Evolutionary conservation across 2,797 vertebrate species (phyloP), one percentile per base, ranked within the genome.

Genomic region (Epinephelus coioides): DNA sequence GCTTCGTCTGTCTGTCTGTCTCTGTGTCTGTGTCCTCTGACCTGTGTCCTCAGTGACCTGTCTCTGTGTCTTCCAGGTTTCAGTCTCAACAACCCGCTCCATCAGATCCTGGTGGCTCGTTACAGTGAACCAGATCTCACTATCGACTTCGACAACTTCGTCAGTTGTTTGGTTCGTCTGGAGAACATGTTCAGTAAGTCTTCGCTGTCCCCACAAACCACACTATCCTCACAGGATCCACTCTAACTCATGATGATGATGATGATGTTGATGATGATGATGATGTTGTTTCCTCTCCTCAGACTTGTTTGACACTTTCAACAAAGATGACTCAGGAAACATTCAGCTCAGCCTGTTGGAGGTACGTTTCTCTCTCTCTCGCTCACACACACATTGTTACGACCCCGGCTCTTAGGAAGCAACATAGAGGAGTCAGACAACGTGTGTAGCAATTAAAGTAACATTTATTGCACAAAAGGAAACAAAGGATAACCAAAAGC

Each of bases 171-270:
- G 86, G 82, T 98, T 38, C 96, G 96, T 1, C 94, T 98, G 65
- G 97, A 98, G 91, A 94, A 92, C 2, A 95, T 98, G 87, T 98
- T 98, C 89, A 95, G 97, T 97, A 85, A 94, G 97, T 97, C 12
- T 50, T 7, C 75, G 3, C 13, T 3, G 18, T 30, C 3, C 40
- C 0, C 40, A 34, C 8, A 34, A 34, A 34, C 34, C 34, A 34
- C 34, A 34, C 34, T 34, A 6, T 34, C 1, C 34, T 8, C 34
- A 34, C 34, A 34, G 2, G 7, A 8, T 34, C 34, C 6, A 34
- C 1, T 34, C 34, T 34, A 8, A 34, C 34, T 34, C 34, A 34
- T 34, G 23, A 19, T 5, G 40, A 15, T 25, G 25, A 25, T 21
- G 44, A 21, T 30, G 30, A 19, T 21, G 44, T 2, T 25, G 25